A percentile compares a stretch with the other conserved stretches of the same genome.
Conservation (phyloP, 2,113 vertebrate genomes). For the Crotalus tigris region DNA sequence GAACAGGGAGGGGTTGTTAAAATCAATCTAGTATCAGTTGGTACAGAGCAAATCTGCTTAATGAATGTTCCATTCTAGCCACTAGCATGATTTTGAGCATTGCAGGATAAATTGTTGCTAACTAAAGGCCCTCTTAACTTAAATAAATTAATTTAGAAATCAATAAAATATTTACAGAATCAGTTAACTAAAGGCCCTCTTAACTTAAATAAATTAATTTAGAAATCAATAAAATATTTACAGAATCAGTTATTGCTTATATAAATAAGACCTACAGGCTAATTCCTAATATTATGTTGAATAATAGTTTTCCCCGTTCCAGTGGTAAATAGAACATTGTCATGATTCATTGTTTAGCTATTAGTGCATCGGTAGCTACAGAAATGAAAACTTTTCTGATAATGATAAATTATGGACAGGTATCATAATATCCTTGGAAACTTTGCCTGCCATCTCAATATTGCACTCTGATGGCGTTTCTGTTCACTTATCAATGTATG, state of each 20-base stretch:
- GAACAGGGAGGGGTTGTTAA: accelerated
- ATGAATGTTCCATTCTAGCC: not conserved
- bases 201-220: not conserved
- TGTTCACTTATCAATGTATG: not conserved
- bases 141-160: not conserved
- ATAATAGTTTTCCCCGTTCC: not conserved
- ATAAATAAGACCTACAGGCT: not conserved
- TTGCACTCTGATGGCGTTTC: not conserved
- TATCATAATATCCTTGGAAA: not conserved
- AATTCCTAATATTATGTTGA: not conserved
- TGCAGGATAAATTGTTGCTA: not conserved
- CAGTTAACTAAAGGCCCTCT: not conserved
- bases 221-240: not conserved
- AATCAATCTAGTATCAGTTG: not conserved
- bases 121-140: not conserved
- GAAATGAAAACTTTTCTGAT: not conserved
- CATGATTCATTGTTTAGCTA: not conserved
- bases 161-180: not conserved
- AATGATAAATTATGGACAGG: not conserved
- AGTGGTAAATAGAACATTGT: not conserved
- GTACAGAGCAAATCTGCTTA: not conserved
- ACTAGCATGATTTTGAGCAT: not conserved
- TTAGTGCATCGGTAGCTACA: not conserved
- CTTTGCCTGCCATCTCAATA: not conserved
- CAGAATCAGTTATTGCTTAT: not conserved